Percentiles rank a stretch among this genome's conserved stretches.
These are phyloP conservation scores for Scleropages formosus DNA, from an alignment of 2,797 vertebrate species.

Conservation along the genomic window DNA sequence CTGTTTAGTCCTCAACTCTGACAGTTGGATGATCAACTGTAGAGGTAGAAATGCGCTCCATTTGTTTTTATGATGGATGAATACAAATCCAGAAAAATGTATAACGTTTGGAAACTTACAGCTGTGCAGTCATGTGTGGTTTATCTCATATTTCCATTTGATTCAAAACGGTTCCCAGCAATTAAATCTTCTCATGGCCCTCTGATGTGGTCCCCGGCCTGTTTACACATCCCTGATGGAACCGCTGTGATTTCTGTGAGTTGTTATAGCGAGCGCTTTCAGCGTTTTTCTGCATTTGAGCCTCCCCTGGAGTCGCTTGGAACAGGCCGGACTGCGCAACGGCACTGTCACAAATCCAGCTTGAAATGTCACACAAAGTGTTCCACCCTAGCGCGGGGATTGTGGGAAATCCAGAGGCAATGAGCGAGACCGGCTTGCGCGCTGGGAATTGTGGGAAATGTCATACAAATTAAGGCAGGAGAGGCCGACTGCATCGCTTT, in stretches of 20 bases:
- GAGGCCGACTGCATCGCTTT: neutral
- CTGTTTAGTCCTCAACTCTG: conserved; percentile 25
- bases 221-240: conserved; percentile 65
- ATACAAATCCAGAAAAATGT: conserved; percentile 1
- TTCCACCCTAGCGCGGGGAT: neutral
- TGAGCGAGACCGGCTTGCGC: neutral
- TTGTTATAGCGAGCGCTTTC: conserved; percentile 48
- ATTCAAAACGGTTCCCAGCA: conserved; percentile 60
- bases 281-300: conserved; percentile 42
- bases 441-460: conserved; percentile 4
- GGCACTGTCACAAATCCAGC: neutral
- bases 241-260: conserved; percentile 59
- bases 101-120: conserved; percentile 6
- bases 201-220: conserved; percentile 63
- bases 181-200: conserved; percentile 65
- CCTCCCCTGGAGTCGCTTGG: neutral
- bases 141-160: conserved; percentile 69
- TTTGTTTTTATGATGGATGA: conserved; percentile 25
- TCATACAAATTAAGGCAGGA: neutral
- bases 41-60: neutral
- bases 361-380: neutral
- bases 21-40: conserved; percentile 10
- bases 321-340: neutral
- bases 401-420: conserved; percentile 24
- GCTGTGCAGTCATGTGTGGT: conserved; percentile 59